Base-by-base conservation (phyloP, 2,888 invertebrate species). In the Sinotaia quadrata region DNA sequence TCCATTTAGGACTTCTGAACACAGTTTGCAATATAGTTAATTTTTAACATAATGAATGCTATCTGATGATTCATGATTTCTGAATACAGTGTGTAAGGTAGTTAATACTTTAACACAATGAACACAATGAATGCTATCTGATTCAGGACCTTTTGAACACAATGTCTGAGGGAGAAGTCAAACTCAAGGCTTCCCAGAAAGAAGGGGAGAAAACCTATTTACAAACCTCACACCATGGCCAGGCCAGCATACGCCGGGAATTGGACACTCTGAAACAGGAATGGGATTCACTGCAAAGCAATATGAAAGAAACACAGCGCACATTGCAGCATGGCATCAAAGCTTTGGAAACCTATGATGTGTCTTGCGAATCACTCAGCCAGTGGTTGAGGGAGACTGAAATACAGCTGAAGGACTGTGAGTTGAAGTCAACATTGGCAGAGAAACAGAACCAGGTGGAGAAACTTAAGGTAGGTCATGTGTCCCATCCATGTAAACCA, bases 151-250 rank as follows among this genome's bases (percentile, higher is more conserved):
- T 87, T 44, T 69, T 77, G 24, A 75, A 77, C 29, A 80, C 79
- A 12, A 60, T 81, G 67, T 69, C 71, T 65, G 85, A 86, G 54
- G 86, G 87, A 18, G 81, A 85, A 61, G 92, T 93, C 0, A 91
- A 92, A 57, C 94, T 97, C 83, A 95, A 96, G 86, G 92, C 93
- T 59, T 91, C 96, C 1, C 91, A 95, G 24, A 94, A 94, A 79
- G 91, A 93, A 52, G 97, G 96, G 1, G 97, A 97, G 89, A 95
- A 94, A 86, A 89, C 96, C 0, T 95, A 97, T 81, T 92, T 93
- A 0, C 96, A 97, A 81, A 97, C 97, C 0, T 96, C 95, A 62
- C 94, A 96, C 0, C 96, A 95, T 82, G 97, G 97, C 2, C 92
- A 97, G 81, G 95, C 95, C 90, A 92, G 94, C 10, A 94, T 97